phyloP scores from a whole-genome alignment of 2,888 invertebrate species.

The Eristalis tenax region DNA sequence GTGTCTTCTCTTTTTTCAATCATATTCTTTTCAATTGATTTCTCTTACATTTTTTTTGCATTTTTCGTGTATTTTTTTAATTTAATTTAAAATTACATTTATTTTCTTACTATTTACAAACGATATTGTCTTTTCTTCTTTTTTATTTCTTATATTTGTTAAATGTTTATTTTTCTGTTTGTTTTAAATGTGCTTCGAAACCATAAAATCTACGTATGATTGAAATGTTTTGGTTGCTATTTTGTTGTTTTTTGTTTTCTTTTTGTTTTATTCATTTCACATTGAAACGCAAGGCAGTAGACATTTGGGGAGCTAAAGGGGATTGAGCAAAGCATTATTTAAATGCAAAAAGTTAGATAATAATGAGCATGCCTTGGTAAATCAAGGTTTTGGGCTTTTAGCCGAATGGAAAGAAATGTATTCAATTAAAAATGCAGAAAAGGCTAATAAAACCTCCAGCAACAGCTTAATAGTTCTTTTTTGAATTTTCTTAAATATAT shows the following conservation, averaged over 20 bases:
- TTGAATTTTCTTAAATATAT: not conserved
- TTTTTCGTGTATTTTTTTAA: constrained; percentile 70
- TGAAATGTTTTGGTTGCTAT: constrained; percentile 55
- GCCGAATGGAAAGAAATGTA: not conserved
- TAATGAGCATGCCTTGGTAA: not conserved
- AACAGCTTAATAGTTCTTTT: not conserved
- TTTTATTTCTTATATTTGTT: constrained; percentile 36
- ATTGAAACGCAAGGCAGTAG: constrained; percentile 13
- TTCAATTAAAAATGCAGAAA: too few relatives aligned
- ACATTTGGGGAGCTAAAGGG: constrained; percentile 1
- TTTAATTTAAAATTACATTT: constrained; percentile 80
- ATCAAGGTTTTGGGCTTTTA: not conserved
- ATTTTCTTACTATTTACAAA: constrained; percentile 73
- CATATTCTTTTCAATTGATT: constrained; percentile 53
- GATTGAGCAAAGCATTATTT: constrained; percentile 9
- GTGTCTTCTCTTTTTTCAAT: constrained; percentile 36
- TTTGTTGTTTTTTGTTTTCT: not conserved
- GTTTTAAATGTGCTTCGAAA: constrained; percentile 65
- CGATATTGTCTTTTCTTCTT: constrained; percentile 73
- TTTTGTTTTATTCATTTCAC: constrained; percentile 11
- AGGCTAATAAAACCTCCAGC: not conserved
- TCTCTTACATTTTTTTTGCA: constrained; percentile 41
- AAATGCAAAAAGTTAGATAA: not conserved
- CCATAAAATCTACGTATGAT: constrained; percentile 68
- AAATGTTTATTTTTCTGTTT: constrained; percentile 32